Evolutionary conservation across 2,113 vertebrate species (phyloP), one percentile per base, ranked within the genome.

Genomic region (Nanorana parkeri): DNA sequence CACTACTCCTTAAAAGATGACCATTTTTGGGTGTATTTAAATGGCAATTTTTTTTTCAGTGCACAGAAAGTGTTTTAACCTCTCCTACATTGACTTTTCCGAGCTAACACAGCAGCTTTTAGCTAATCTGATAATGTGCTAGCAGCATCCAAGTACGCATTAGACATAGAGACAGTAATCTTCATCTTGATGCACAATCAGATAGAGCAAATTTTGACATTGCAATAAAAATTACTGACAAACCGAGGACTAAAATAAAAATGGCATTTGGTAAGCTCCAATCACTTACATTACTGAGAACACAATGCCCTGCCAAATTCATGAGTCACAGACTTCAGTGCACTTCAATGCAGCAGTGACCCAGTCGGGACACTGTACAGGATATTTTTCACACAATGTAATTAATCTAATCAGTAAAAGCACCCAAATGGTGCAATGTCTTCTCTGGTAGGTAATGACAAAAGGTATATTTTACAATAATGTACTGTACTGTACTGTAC

Each of bases 181-280:
- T 64, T 77, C 58, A 77, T 77, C 63, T 77, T 64, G 32, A 63
- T 28, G 60, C 23, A 63, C 58, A 64, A 64, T 47, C 36, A 61
- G 36, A 17, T 64, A n/a, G 20, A 36, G 23, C 63, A 77, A 77
- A 77, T 63, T 77, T 47, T 63, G 74, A 77, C 74, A 47, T 64
- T 77, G 74, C 74, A 77, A 51, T 61, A 77, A 77, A 77, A 77
- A 77, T 77, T 21, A 63, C 36, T 63, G 74, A 64, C 56, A 26
- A 41, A 64, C 60, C 60, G 36, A 77, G 64, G 17, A 64, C 56
- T 63, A 26, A 77, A 64, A 64, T 61, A 77, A 63, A 63, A 63
- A 47, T 23, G 21, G 19, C 61, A 75, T 63, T 61, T 61, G 4
- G 74, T 64, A 51, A 47, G 58, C 74, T 51, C 41, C 56, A 77